Base-by-base conservation (phyloP, 1,140 invertebrate species). In the Nixonia krombeini region DNA sequence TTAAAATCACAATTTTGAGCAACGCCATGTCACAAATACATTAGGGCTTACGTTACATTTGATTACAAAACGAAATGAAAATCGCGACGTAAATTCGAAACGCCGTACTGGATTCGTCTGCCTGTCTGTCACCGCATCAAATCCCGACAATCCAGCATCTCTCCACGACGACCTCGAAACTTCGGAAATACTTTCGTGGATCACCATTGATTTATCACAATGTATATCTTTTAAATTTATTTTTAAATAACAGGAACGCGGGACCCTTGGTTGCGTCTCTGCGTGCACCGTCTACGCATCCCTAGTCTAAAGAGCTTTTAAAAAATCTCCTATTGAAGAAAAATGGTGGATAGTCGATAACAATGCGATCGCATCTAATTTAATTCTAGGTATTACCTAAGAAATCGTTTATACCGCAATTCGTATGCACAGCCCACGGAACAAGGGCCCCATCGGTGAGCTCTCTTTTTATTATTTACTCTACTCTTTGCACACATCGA, bases 121-220 rank as follows among this genome's bases (percentile, higher is more conserved):
- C 40, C 45, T 47, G 47, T 47, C 51, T 41, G 35, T 61, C 42
- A 42, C 18, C 25, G 37, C 21, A 26, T 66, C 31, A 26, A 62
- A 35, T 23, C 31, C 52, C 65, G 65, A 68, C 41, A 62, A 68
- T 42, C 51, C 44, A 50, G 40, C 52, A 56, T 61, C 57, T 63
- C 41, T 51, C 55, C 53, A 56, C 72, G 56, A 64, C 58, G 46
- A 50, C 71, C 68, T 67, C 71, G 70, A 75, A 76, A 75, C 76
- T 66, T 72, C 59, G 76, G 81, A 82, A 82, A 83, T 85, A 85
- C 83, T 85, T 85, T 85, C 83, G 81, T 82, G 73, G 77, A 85
- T 83, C 80, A 85, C 82, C 76, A 82, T 83, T 71, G 75, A 83
- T 82, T 85, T 85, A 85, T 85, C 83, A 85, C 83, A 85, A 84